Percentiles rank a stretch among this genome's conserved stretches.
Conservation (phyloP, 1,140 invertebrate species). For the Copidosoma floridanum region DNA sequence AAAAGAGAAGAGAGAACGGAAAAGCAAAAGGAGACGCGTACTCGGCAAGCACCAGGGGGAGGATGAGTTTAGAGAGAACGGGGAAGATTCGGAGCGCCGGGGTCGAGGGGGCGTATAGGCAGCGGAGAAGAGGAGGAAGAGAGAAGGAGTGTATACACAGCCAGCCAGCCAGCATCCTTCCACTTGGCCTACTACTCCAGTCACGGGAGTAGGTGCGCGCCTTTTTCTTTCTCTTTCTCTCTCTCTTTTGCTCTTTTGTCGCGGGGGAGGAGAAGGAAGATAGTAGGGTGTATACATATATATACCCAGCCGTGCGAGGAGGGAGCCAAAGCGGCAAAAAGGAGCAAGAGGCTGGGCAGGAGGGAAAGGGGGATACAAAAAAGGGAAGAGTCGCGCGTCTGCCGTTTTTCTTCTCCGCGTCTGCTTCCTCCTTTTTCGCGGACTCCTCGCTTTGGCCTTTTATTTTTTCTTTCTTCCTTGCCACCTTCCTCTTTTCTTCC, state of each 20-base stretch:
- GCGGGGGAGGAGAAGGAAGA: not conserved
- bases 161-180: constrained; percentile 43
- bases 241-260: no score
- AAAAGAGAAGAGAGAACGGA: no score
- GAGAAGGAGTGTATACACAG: constrained; percentile 4
- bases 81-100: not conserved
- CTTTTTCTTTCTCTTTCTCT: no score
- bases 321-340: no score
- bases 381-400: not conserved
- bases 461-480: not conserved
- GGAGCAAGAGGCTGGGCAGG: no score
- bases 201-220: constrained; percentile 27
- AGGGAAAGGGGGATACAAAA: no score
- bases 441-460: no score
- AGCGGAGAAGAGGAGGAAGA: no score
- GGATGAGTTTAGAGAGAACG: no score
- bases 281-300: not conserved
- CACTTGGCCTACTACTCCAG: constrained; percentile 54
- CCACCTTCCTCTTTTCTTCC: constrained; percentile 9
- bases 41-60: no score
- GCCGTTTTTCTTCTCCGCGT: constrained; percentile 9
- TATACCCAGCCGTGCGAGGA: no score
- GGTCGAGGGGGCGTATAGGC: not conserved
- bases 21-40: no score
- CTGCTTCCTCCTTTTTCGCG: not conserved